Evolutionary conservation across 2,113 vertebrate genomes (phyloP), one percentile per base, ranked within the genome.

Genomic region (Pantherophis guttatus): DNA sequence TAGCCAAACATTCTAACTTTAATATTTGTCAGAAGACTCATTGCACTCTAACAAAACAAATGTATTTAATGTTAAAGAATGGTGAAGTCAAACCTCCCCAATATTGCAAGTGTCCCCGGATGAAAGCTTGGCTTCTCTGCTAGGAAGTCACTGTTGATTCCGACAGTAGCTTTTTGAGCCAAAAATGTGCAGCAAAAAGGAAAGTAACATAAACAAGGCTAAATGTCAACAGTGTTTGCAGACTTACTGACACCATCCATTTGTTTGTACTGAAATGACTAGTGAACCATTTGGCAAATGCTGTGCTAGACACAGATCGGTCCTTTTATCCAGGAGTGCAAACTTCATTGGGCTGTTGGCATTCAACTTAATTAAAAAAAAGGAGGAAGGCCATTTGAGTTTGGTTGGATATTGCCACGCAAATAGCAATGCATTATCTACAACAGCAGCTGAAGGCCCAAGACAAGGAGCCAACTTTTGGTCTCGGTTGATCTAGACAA

Each of bases 191-290:
- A 97, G 97, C 97, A 95, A 97, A 97, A 97, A 97, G 96, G 96
- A 96, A 98, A 97, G 97, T 97, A 98, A 97, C 97, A 97, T 98
- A 97, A 98, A 98, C 97, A 97, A 97, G 97, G 97, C 97, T 97
- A 97, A 97, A 98, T 97, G 98, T 97, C 97, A 97, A 96, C 97
- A 96, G 95, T 97, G 97, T 98, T 97, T 97, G 97, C 97, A 96
- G 96, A 97, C 97, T 97, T 97, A 96, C 96, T 98, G 97, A 97
- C 97, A 97, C 97, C 97, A 96, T 97, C 96, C 98, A 96, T 96
- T 96, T 97, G 97, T 98, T 97, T 98, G 97, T 96, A 96, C 97
- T 97, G 98, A 97, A 97, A 97, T 96, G 97, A 97, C 96, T 97
- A 97, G 97, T 92, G 96, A 97, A 97, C 97, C 97, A 97, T 97